These are phyloP conservation scores for Crambe crambe DNA, from an alignment of 37 sponge, comb jelly and placozoan genomes.

Conservation along the genomic window DNA sequence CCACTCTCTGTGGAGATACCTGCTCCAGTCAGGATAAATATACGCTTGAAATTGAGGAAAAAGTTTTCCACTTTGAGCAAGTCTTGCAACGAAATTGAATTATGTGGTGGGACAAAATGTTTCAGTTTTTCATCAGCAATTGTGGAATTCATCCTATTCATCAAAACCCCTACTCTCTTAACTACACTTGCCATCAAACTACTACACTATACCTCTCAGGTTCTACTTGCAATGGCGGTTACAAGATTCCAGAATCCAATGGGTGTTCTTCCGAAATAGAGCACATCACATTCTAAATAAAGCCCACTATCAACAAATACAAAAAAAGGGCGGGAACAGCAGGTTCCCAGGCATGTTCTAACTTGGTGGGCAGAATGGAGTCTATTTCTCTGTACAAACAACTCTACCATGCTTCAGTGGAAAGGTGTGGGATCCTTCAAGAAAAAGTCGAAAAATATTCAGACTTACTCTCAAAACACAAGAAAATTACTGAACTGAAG, in stretches of 20 bases:
- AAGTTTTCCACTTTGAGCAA: slow-evolving; percentile 59
- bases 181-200: too few relatives aligned
- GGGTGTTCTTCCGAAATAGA: too few relatives aligned
- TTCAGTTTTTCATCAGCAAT: neutral
- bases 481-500: slow-evolving; percentile 25
- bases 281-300: slow-evolving; percentile 8
- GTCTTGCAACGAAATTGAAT: neutral
- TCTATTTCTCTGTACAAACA: slow-evolving; percentile 17
- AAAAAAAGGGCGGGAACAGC: neutral
- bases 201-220: neutral
- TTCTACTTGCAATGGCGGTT: too few relatives aligned
- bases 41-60: slow-evolving; percentile 37
- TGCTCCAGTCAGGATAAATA: slow-evolving; percentile 94
- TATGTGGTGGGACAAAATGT: slow-evolving; percentile 37
- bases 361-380: too few relatives aligned
- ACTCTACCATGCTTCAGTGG: slow-evolving; percentile 36
- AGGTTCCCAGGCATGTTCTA: too few relatives aligned
- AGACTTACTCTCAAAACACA: neutral
- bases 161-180: neutral
- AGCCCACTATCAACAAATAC: neutral
- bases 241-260: too few relatives aligned
- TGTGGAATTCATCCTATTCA: neutral
- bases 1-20: slow-evolving; percentile 97
- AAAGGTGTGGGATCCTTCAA: slow-evolving; percentile 10
- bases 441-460: slow-evolving; percentile 6